Evolutionary conservation across 2,797 vertebrate genomes (phyloP).

Genomic region (Acanthurus tractus): DNA sequence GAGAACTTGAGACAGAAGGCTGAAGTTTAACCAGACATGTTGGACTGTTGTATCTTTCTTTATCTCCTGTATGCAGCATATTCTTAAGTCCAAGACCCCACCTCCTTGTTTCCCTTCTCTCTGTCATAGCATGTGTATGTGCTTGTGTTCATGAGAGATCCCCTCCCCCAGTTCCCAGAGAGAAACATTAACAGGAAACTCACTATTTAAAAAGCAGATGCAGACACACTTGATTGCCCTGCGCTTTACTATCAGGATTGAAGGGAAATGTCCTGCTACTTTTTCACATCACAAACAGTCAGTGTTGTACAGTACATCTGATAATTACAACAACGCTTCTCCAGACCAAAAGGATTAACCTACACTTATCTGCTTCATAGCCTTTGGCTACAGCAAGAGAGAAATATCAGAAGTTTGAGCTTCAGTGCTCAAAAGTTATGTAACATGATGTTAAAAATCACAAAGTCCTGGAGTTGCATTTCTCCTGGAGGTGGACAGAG

Average conservation of each 20-base stretch:
- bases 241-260: not conserved
- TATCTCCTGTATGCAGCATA: slow-evolving; percentile 21
- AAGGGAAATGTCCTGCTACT: not conserved
- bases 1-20: slow-evolving; percentile 35
- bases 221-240: slow-evolving; percentile 2
- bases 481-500: not conserved
- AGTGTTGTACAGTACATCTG: slow-evolving; percentile 3
- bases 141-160: slow-evolving; percentile 5
- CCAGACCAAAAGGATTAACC: not conserved
- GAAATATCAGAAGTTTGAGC: slow-evolving; percentile 6
- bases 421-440: not conserved
- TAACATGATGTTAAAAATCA: not conserved
- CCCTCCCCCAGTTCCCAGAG: slow-evolving; percentile 22
- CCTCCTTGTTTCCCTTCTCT: not conserved
- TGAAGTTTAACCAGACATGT: slow-evolving; percentile 59
- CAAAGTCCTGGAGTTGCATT: not conserved
- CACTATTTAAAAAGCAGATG: slow-evolving; percentile 5
- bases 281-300: not conserved
- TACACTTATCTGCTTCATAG: no score
- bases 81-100: slow-evolving; percentile 3
- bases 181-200: slow-evolving; percentile 53
- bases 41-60: slow-evolving; percentile 32
- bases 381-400: not conserved
- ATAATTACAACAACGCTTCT: not conserved
- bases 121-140: not conserved